A percentile compares a stretch with the other conserved stretches of the same genome.
These are phyloP conservation scores for Heliothis subflexa DNA, from an alignment of 1,140 invertebrate species.

Conservation along the genomic window DNA sequence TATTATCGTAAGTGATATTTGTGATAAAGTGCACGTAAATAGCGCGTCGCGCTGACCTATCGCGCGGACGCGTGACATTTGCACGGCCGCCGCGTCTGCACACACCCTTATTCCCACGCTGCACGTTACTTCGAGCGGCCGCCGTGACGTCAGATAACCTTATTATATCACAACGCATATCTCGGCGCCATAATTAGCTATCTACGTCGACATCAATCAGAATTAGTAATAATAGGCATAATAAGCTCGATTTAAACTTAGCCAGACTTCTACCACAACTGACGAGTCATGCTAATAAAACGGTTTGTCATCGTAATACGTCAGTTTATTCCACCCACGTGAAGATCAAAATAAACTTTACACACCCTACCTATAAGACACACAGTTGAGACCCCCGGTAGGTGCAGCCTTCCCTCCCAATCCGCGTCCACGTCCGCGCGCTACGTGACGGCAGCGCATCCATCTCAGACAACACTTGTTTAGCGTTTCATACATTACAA, in stretches of 20 bases:
- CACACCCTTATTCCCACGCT: not conserved
- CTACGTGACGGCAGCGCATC: not conserved
- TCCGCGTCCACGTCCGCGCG: not conserved
- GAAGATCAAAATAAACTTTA: too few species aligned
- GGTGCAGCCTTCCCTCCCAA: not conserved
- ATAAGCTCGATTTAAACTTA: not conserved
- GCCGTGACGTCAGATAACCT: not conserved
- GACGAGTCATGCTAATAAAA: too few species aligned
- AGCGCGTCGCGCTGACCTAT: conserved; percentile 21
- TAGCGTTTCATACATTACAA: not conserved
- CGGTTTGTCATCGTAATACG: too few species aligned
- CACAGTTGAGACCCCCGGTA: not conserved
- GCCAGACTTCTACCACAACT: too few species aligned
- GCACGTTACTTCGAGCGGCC: not conserved
- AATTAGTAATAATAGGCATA: not conserved
- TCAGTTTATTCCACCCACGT: too few species aligned
- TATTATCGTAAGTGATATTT: conserved; percentile 6
- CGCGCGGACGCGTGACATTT: conserved; percentile 17
- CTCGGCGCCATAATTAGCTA: not conserved
- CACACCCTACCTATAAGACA: too few species aligned
- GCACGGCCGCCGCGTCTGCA: not conserved
- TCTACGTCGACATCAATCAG: not conserved
- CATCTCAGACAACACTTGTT: not conserved
- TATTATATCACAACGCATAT: not conserved
- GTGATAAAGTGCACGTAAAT: conserved; percentile 16